Evolutionary conservation across 1,140 invertebrate species (phyloP), one percentile per base, ranked within the genome.

Genomic region (Penaeus japonicus): DNA sequence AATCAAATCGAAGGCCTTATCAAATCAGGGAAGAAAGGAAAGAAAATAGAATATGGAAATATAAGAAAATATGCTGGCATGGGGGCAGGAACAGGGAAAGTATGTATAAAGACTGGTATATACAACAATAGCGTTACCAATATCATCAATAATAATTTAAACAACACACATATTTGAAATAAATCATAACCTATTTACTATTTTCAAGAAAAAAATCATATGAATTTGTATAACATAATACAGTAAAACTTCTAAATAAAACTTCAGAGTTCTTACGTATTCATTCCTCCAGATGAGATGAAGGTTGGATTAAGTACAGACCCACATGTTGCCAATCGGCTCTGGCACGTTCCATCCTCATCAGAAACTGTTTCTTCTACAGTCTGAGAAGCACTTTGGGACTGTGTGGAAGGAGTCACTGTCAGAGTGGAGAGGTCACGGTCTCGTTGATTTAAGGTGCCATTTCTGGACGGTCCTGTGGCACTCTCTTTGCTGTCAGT

Each of bases 361-460:
- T 90, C 89, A 32, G 20, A 47, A 57, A 20, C 30, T 55, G 81
- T 75, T 53, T 82, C 35, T 27, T 35, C 32, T 70, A 30, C 53
- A 53, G 24, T 55, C n/a, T 65, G 32, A 7, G 80, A 65, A 0
- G 32, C 79, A 62, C 39, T 17, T 4, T 83, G 84, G 24, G 39
- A 57, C 22, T 81, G 47, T 35, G 82, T 84, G 22, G 85, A 87
- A 30, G 82, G 85, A 54, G 55, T 84, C 15, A 90, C n/a, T 12
- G 89, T 90, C 1, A 90, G 35, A 17, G 86, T 90, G 18, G 89
- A 87, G 54, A 90, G 81, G 22, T 87, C 89, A n/a, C 89, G 82
- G 65, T 90, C 89, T 53, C 89, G 86, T 86, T 90, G 89, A 35
- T 83, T 70, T 27, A 88, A 54, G 24, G 86, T 90, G 54, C 89